Evolutionary conservation across 1,140 invertebrate species (phyloP).

Genomic region (Daktulosphaira vitifoliae): DNA sequence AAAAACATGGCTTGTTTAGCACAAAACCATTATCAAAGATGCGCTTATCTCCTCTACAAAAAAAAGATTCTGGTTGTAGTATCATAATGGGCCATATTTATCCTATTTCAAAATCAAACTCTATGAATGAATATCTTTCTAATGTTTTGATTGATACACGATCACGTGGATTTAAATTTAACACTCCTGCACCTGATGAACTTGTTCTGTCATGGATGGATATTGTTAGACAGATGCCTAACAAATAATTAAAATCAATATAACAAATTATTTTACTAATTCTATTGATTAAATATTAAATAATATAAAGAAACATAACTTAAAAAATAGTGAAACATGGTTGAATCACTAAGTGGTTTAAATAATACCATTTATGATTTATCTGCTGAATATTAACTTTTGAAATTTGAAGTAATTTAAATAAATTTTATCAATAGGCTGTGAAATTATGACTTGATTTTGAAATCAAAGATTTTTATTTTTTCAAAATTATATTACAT

Average conservation of each 20-base stretch:
- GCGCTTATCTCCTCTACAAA: constrained; percentile 9
- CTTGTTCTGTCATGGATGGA: constrained; percentile 24
- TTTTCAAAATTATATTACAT: no score
- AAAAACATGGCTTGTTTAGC: constrained; percentile 14
- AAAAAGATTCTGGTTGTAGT: constrained; percentile 12
- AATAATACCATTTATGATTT: no score
- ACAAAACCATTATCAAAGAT: constrained; percentile 10
- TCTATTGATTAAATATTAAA: no score
- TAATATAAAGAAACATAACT: no score
- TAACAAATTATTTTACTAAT: no score
- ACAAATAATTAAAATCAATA: constrained; percentile 2
- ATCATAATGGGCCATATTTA: constrained; percentile 8
- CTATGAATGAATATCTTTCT: constrained; percentile 14
- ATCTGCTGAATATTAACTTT: no score
- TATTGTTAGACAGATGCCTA: constrained; percentile 27
- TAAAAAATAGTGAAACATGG: no score
- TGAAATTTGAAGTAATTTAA: no score
- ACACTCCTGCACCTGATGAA: constrained; percentile 20
- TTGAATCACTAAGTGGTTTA: no score
- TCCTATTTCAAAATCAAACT: constrained; percentile 18
- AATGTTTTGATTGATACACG: constrained; percentile 12
- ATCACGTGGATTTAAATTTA: constrained; percentile 9
- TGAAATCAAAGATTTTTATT: no score
- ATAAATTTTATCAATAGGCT: no score
- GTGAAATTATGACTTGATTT: no score